A percentile compares a stretch with the other conserved stretches of the same genome.
Conservation (phyloP, 2,888 invertebrate genomes). For the Troglohyphantes excavatus region DNA sequence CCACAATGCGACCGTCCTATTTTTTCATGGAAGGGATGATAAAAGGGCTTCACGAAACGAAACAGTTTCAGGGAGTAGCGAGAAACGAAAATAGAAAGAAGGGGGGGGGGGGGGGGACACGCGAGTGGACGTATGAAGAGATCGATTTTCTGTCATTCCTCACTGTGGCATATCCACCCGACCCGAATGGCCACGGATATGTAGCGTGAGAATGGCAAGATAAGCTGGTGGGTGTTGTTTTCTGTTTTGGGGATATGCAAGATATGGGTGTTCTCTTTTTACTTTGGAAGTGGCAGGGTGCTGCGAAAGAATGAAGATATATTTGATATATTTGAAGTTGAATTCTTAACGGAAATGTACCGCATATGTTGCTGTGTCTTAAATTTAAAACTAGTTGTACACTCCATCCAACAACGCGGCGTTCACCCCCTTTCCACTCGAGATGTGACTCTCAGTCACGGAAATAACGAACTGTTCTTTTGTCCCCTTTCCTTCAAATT, state of each 20-base stretch:
- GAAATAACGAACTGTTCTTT: too few relatives aligned
- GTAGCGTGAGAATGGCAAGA: slow-evolving; percentile 17
- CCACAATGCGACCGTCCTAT: background rate
- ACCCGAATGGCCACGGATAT: slow-evolving; percentile 8
- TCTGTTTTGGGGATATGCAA: too few relatives aligned
- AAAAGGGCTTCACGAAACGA: background rate
- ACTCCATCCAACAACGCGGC: too few relatives aligned
- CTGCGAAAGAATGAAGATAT: background rate
- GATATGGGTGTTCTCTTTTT: background rate
- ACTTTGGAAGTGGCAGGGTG: background rate
- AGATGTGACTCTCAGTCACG: too few relatives aligned
- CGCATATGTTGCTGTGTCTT: too few relatives aligned
- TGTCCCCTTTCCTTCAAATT: too few relatives aligned
- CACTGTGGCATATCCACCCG: slow-evolving; percentile 12
- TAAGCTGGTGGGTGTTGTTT: background rate
- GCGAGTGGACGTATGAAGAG: slow-evolving; percentile 33
- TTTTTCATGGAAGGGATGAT: background rate
- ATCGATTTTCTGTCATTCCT: slow-evolving; percentile 43
- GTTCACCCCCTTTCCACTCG: too few relatives aligned
- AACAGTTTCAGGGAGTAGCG: background rate
- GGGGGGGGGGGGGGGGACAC: background rate
- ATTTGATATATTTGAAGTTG: too few relatives aligned
- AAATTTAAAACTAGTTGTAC: too few relatives aligned
- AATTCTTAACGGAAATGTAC: too few relatives aligned
- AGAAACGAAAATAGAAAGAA: background rate